Base-by-base conservation (phyloP, 2,888 invertebrate species). In the Lycophotia porphyrea region DNA sequence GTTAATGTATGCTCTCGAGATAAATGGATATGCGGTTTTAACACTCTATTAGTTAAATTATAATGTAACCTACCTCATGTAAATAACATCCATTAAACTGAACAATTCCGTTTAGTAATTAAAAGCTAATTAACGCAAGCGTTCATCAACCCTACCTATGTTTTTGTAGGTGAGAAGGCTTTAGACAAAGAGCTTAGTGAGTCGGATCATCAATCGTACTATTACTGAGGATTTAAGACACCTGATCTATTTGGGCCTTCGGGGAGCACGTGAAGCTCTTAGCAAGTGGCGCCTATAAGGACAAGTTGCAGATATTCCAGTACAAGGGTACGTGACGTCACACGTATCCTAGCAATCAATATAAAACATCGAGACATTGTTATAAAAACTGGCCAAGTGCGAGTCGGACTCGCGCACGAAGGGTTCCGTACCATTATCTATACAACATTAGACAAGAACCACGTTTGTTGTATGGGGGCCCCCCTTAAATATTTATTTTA, bases 21-120 rank as follows among this genome's bases (percentile, higher is more conserved):
- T 80, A 84, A 84, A 84, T 80, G 64, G 52, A 74, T 58, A 49
- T 76, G 82, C 44, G 76, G 71, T 83, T 42, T 78, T 71, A 80
- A 55, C 71, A 80, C 64, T 72, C 21, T 74, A 47, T 74, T 76
- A 66, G 76, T 74, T 80, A 72, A 58, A 70, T 44, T 69, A 72
- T 70, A 72, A 82, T 61, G 44, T 60, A 72, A 72, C 55, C 44
- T 70, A 49, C 15, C 68, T 55, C n/a, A 71, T 55, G 31, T 52
- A 63, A 60, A 66, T 82, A 61, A 9, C 5, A 34, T 5, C 42
- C 24, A 18, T 39, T 49, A 39, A 64, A 74, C 15, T 73, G 31
- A 47, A 61, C 8, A 61, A 49, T 39, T 24, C 42, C 2, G 49
- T 49, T 42, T 24, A 73, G 39, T 49, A 13, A 73, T 67, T 66